phyloP scores from a whole-genome alignment of 2,113 vertebrate genomes.

The Conger conger region DNA sequence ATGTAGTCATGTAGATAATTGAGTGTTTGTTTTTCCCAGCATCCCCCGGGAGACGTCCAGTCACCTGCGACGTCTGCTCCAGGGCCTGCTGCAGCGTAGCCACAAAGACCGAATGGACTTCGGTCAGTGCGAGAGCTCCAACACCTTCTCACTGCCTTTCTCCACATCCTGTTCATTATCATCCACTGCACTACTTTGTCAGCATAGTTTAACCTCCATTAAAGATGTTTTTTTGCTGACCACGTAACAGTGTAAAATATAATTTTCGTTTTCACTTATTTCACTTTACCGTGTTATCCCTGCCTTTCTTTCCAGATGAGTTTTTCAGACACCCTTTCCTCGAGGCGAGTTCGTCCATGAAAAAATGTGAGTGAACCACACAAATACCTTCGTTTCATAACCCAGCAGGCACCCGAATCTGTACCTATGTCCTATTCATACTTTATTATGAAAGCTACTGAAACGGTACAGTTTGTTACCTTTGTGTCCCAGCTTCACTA shows the following conservation, averaged over 20 bases:
- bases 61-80: slow-evolving; percentile 81
- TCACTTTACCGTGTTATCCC: background rate
- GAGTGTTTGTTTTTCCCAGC: slow-evolving; percentile 59
- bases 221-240: background rate
- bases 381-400: background rate
- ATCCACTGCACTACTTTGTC: background rate
- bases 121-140: slow-evolving; percentile 63
- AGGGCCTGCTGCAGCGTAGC: slow-evolving; percentile 86
- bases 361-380: slow-evolving; percentile 81
- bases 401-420: background rate
- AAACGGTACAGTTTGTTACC: background rate
- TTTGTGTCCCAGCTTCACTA: background rate
- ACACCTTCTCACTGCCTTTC: background rate
- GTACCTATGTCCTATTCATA: background rate
- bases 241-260: background rate
- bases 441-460: background rate
- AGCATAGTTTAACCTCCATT: background rate
- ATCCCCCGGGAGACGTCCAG: slow-evolving; percentile 90
- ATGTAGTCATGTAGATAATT: slow-evolving; percentile 5
- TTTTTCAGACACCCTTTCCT: slow-evolving; percentile 94
- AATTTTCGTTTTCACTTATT: background rate
- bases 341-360: slow-evolving; percentile 77
- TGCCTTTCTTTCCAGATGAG: slow-evolving; percentile 71
- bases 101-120: slow-evolving; percentile 89
- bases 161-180: background rate